These are phyloP conservation scores for Apis laboriosa DNA, from an alignment of 1,140 invertebrate species.

Conservation along the genomic window DNA sequence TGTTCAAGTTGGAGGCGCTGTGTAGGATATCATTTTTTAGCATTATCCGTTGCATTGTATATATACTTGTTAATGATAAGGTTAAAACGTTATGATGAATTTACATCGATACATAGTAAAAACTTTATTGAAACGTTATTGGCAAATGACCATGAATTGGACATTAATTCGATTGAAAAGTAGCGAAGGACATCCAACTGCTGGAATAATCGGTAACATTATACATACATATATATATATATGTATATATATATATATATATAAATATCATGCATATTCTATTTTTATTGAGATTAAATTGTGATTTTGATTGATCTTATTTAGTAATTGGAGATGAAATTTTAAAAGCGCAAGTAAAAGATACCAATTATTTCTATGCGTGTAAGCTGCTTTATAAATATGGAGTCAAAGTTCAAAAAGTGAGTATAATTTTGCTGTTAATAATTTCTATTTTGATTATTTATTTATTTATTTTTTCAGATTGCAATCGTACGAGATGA, in stretches of 20 bases:
- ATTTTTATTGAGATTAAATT: too few relatives aligned
- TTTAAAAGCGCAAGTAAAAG: slow-evolving; percentile 89
- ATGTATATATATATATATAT: too few relatives aligned
- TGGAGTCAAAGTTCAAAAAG: slow-evolving; percentile 86
- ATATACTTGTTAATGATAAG: background rate
- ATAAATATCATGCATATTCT: too few relatives aligned
- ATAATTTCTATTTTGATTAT: background rate
- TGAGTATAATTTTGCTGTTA: slow-evolving; percentile 60
- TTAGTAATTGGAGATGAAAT: slow-evolving; percentile 92
- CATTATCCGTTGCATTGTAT: background rate
- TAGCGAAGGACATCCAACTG: slow-evolving; percentile 59
- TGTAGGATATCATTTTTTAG: background rate
- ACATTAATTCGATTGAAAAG: slow-evolving; percentile 4
- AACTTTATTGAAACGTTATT: slow-evolving; percentile 3
- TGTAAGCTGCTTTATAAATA: slow-evolving; percentile 84
- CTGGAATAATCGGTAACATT: slow-evolving; percentile 75
- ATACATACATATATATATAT: background rate
- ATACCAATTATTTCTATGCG: slow-evolving; percentile 89
- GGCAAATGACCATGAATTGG: background rate
- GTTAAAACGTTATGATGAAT: slow-evolving; percentile 36
- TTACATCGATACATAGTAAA: slow-evolving; percentile 6
- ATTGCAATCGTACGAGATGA: slow-evolving; percentile 88
- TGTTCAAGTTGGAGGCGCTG: slow-evolving; percentile 1
- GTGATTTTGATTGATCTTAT: slow-evolving; percentile 31
- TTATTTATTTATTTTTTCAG: slow-evolving; percentile 66